Conservation (phyloP, 2,797 vertebrate species). For the Coluber constrictor region DNA sequence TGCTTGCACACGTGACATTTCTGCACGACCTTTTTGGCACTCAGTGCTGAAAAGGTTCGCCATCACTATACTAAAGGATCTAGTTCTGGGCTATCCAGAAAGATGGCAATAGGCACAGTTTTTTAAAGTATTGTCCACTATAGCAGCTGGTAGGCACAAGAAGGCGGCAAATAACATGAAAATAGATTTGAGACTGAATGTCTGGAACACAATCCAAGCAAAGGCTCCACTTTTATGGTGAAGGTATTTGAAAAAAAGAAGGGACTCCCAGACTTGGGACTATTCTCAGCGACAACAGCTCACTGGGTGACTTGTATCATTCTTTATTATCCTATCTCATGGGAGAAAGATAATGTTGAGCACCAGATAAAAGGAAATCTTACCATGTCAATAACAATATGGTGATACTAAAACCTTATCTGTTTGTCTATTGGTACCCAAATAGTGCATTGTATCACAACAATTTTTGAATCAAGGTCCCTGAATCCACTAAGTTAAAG, state of each 20-base stretch:
- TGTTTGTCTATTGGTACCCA: neutral
- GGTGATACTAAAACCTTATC: neutral
- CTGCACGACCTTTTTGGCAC: too few species aligned
- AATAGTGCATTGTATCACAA: neutral
- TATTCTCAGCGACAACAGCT: neutral
- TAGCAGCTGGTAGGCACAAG: neutral
- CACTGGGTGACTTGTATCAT: neutral
- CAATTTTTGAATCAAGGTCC: neutral
- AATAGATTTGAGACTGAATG: constrained; percentile 15
- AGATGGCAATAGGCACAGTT: constrained; percentile 20
- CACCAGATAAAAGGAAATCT: neutral
- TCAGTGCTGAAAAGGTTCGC: too few species aligned
- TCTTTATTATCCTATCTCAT: neutral
- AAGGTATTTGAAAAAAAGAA: neutral
- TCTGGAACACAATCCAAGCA: neutral
- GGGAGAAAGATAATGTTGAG: neutral
- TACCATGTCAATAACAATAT: neutral
- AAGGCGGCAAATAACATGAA: constrained; percentile 17
- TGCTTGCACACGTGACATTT: too few species aligned
- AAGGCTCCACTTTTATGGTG: neutral
- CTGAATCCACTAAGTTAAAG: too few species aligned
- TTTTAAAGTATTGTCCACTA: constrained; percentile 42
- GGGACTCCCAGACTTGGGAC: neutral
- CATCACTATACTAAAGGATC: neutral
- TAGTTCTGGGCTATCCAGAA: constrained; percentile 22